Conservation (phyloP, 53 echinoderm and acorn worm genomes). For the Holothuria leucospilota region DNA sequence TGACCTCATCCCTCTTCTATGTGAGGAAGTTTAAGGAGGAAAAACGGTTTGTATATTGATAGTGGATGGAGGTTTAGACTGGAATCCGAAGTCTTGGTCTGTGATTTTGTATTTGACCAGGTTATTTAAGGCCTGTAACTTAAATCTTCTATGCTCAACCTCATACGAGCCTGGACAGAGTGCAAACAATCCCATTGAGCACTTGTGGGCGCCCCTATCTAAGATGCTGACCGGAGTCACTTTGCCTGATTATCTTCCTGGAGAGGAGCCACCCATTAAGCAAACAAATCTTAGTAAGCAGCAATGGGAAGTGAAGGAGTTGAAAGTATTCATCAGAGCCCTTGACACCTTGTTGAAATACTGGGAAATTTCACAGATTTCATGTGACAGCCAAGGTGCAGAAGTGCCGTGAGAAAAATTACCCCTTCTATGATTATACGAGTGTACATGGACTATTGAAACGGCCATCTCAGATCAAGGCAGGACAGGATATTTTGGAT, state of each 20-base stretch:
- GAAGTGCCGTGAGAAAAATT: background rate
- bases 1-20: conserved; percentile 32
- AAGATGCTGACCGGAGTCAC: conserved; percentile 50
- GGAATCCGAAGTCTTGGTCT: conserved; percentile 46
- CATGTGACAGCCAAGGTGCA: too few relatives aligned
- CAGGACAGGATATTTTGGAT: background rate
- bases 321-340: background rate
- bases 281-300: background rate
- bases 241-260: conserved; percentile 38
- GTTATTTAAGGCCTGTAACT: conserved; percentile 8
- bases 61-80: conserved; percentile 60
- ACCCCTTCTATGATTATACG: background rate
- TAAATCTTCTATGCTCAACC: conserved; percentile 53
- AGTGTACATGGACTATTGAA: background rate
- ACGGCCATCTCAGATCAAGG: background rate
- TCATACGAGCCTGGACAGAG: conserved; percentile 16
- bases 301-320: background rate
- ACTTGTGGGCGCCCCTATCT: conserved; percentile 56
- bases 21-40: conserved; percentile 13
- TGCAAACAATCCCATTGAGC: conserved; percentile 63
- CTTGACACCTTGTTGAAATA: background rate
- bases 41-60: conserved; percentile 14
- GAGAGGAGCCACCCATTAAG: conserved; percentile 18
- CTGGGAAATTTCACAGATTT: conserved; percentile 2
- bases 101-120: conserved; percentile 13